phyloP scores from a whole-genome alignment of 2,888 invertebrate genomes.

The Drosophila subsilvestris region DNA sequence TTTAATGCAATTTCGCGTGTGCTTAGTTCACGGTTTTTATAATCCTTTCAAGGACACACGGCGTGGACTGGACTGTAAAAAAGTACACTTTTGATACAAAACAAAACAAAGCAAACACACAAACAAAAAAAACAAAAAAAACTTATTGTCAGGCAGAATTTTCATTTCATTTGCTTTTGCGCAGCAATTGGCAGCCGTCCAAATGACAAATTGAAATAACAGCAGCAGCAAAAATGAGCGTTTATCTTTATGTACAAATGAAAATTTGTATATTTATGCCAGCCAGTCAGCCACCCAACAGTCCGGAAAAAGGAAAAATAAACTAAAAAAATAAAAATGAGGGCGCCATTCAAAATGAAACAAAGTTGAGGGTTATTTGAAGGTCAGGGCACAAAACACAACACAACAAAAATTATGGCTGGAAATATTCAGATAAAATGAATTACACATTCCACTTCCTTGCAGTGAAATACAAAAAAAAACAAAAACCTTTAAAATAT shows the following conservation, averaged over 20 bases:
- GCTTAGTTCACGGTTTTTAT: slow-evolving; percentile 38
- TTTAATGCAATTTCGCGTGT: slow-evolving; percentile 39
- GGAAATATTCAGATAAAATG: slow-evolving; percentile 3
- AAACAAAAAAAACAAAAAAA: slow-evolving; percentile 24
- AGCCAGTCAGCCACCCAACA: slow-evolving; percentile 18
- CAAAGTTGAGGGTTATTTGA: slow-evolving; percentile 70
- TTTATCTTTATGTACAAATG: slow-evolving; percentile 78
- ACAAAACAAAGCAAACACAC: slow-evolving; percentile 38
- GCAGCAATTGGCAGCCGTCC: slow-evolving; percentile 67
- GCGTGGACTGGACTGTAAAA: slow-evolving; percentile 31
- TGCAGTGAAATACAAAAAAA: not conserved
- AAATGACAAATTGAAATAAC: slow-evolving; percentile 79
- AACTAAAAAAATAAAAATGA: slow-evolving; percentile 46
- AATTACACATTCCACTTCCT: not conserved
- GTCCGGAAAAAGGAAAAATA: slow-evolving; percentile 60
- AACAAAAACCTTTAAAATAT: not conserved
- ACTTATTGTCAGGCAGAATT: slow-evolving; percentile 44
- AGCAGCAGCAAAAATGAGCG: slow-evolving; percentile 59
- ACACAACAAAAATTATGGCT: slow-evolving; percentile 1
- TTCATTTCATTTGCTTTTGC: slow-evolving; percentile 59
- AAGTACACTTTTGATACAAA: slow-evolving; percentile 33
- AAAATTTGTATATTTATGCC: slow-evolving; percentile 75
- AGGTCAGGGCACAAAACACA: slow-evolving; percentile 53
- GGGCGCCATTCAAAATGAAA: slow-evolving; percentile 42
- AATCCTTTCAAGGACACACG: slow-evolving; percentile 28